Evolutionary conservation across 1,140 invertebrate genomes (phyloP).

Genomic region (Ips nitidus): DNA sequence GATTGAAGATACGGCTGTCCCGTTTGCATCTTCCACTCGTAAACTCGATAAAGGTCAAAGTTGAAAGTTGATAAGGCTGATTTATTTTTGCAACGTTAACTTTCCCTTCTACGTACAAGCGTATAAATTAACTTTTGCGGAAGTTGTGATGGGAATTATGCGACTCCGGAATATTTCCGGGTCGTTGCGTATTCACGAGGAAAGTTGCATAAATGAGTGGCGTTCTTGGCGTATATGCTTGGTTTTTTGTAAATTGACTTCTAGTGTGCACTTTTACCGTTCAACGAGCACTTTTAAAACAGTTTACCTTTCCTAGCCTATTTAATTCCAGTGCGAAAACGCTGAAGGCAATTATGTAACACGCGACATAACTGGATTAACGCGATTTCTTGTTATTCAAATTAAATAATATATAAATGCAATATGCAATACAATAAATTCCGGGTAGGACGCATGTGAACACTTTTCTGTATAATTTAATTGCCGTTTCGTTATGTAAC

Average conservation of each 20-base stretch:
- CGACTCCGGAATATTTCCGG: slow-evolving; percentile 2
- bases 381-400: neutral
- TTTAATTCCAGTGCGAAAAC: too few species aligned
- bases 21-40: neutral
- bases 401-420: too few species aligned
- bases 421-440: too few species aligned
- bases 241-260: too few species aligned
- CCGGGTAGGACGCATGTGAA: too few species aligned
- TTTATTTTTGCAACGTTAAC: slow-evolving; percentile 7
- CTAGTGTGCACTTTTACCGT: too few species aligned
- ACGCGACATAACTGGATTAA: neutral
- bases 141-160: slow-evolving; percentile 11
- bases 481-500: neutral
- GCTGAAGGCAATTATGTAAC: too few species aligned
- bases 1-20: neutral
- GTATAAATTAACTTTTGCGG: slow-evolving; percentile 9
- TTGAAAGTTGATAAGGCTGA: slow-evolving; percentile 9
- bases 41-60: slow-evolving; percentile 8
- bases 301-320: too few species aligned
- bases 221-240: too few species aligned
- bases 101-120: neutral
- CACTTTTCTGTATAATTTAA: neutral
- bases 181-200: slow-evolving; percentile 14
- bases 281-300: too few species aligned
- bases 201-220: too few species aligned